Evolutionary conservation across 2,888 invertebrate genomes (phyloP), one percentile per base, ranked within the genome.

Genomic region (Malthinus flaveolus): DNA sequence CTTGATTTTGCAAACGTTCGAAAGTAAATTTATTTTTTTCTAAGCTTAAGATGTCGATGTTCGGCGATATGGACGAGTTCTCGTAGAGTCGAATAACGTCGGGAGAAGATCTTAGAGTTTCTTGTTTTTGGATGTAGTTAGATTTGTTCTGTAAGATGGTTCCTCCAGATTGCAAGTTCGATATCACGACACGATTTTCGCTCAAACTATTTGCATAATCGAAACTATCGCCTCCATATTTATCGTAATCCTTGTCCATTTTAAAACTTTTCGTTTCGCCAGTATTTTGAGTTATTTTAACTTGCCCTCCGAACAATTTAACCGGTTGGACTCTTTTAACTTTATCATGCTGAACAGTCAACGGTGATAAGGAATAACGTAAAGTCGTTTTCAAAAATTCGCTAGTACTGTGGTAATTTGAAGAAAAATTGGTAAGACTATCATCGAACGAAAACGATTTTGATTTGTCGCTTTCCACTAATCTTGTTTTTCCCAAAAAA

Each of bases 81-180:
- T 76, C 75, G 56, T 76, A 77, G n/a, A 75, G 73, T 55, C 75
- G 59, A 35, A 77, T 74, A 7, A 75, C 66, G 56, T 77, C 75
- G 10, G 74, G 73, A 9, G 70, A 67, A 3, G 68, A 56, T 44
- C 69, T 63, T 23, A 69, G 32, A 7, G 56, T 36, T 34, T 68
- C 65, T 32, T 56, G 62, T 48, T 64, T 63, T 37, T 71, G 72
- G 35, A 62, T 65, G 51, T 74, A 75, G 49, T 67, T 71, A 1
- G 74, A 65, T 61, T 76, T 76, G 53, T 76, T 78, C 44, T 78
- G 78, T 45, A 78, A 61, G 49, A 85, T 83, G n/a, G 90, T 91
- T 10, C 92, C 93, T 31, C 93, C 93, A 0, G 93, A 92, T 71
- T 93, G 87, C 54, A 93, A 79, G 1, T 90, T 89, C 1, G 91